These are phyloP conservation scores for Colaptes auratus DNA, from an alignment of 2,113 vertebrate species.

Conservation along the genomic window DNA sequence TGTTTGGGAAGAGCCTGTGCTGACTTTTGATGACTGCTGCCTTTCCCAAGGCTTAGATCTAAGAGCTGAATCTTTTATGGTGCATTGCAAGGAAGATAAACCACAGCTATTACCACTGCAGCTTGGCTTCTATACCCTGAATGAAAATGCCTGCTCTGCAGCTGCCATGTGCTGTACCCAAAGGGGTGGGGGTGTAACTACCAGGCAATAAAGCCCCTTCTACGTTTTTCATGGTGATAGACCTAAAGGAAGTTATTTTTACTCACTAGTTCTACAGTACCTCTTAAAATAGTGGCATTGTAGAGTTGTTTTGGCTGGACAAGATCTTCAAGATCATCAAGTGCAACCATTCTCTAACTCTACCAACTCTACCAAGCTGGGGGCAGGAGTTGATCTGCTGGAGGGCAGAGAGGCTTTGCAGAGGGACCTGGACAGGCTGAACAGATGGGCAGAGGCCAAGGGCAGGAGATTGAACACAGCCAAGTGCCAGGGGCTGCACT, in stretches of 20 bases:
- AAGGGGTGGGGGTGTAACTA: conserved; percentile 32
- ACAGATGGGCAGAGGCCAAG: too few species aligned
- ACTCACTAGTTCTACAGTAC: neutral
- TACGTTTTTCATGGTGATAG: neutral
- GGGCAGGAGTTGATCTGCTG: too few species aligned
- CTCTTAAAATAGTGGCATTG: neutral
- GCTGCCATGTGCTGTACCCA: neutral
- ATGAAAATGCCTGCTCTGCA: neutral
- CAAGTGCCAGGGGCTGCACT: too few species aligned
- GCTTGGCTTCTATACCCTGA: neutral
- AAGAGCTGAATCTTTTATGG: conserved; percentile 26
- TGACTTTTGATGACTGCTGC: neutral
- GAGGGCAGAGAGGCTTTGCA: too few species aligned
- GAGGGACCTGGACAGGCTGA: too few species aligned
- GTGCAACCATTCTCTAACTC: too few species aligned
- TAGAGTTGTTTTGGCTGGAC: too few species aligned
- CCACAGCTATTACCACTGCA: neutral
- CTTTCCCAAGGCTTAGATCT: neutral
- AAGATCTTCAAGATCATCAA: too few species aligned
- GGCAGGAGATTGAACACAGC: too few species aligned
- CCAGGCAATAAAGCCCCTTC: conserved; percentile 27
- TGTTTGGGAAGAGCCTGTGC: neutral
- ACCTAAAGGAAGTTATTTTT: neutral
- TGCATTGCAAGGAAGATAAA: conserved; percentile 36
- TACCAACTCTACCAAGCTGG: too few species aligned